A percentile compares a stretch with the other conserved stretches of the same genome.
These are phyloP conservation scores for Parus major DNA, from an alignment of 2,113 vertebrate genomes.

Conservation along the genomic window DNA sequence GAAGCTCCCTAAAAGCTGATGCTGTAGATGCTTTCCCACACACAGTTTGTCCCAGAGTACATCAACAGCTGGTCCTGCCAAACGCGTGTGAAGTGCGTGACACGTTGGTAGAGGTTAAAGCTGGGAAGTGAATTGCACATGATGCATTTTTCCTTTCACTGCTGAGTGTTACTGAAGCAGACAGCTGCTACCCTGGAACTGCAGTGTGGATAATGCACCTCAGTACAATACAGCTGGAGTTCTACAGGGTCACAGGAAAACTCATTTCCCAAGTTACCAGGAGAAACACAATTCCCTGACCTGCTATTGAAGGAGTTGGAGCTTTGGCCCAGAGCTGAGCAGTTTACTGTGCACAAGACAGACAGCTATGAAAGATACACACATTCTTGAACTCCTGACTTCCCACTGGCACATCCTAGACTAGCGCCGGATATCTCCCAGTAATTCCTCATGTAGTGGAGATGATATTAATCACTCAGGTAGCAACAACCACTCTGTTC, in stretches of 20 bases:
- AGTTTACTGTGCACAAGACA: not conserved
- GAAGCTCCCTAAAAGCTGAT: not conserved
- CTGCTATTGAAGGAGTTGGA: not conserved
- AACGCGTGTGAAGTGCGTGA: not conserved
- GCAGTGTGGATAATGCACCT: not conserved
- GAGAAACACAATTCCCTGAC: not conserved
- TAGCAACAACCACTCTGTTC: not conserved
- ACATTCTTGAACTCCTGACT: constrained; percentile 50
- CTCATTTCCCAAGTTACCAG: not conserved
- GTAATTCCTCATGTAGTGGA: constrained; percentile 10
- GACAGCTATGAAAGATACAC: constrained; percentile 19
- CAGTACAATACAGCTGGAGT: not conserved
- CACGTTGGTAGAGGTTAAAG: not conserved
- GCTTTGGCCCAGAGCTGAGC: not conserved
- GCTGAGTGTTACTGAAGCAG: not conserved
- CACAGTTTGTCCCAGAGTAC: not conserved
- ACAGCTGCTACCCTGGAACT: not conserved
- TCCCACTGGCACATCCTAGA: constrained; percentile 36
- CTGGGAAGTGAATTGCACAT: not conserved
- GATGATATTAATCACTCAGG: not conserved
- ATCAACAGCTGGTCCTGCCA: not conserved
- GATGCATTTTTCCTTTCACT: not conserved
- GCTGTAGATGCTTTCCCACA: not conserved
- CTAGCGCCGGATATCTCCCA: constrained; percentile 38
- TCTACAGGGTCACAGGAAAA: not conserved